Evolutionary conservation across 2,888 invertebrate genomes (phyloP).

Genomic region (Bibio marci): DNA sequence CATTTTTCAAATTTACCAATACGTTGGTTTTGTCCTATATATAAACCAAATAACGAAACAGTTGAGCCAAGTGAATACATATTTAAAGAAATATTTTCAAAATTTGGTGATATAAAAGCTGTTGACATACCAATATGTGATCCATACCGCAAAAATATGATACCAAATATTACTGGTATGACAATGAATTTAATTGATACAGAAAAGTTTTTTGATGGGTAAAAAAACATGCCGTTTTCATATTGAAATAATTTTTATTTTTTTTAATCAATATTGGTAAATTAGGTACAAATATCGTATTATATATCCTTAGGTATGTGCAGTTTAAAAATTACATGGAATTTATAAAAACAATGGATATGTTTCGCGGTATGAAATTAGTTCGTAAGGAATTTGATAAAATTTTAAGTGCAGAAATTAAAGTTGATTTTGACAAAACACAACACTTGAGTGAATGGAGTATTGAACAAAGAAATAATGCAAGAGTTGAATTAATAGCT

Average conservation of each 20-base stretch:
- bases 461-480: conserved; percentile 61
- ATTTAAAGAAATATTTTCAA: conserved; percentile 67
- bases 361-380: conserved; percentile 74
- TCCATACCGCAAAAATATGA: conserved; percentile 69
- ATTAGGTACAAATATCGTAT: not conserved
- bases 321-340: conserved; percentile 91
- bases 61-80: conserved; percentile 57
- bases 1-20: conserved; percentile 74
- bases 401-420: conserved; percentile 40
- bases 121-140: conserved; percentile 86
- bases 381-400: conserved; percentile 54
- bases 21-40: conserved; percentile 67
- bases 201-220: conserved; percentile 77
- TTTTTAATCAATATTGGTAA: conserved; percentile 3
- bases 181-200: conserved; percentile 65
- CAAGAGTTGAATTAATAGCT: conserved; percentile 55
- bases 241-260: too few species aligned
- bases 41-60: conserved; percentile 41
- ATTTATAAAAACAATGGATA: conserved; percentile 89
- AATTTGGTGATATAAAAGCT: conserved; percentile 73
- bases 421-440: conserved; percentile 84
- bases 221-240: conserved; percentile 17
- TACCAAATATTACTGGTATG: conserved; percentile 58
- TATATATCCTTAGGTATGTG: conserved; percentile 29
- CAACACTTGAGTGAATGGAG: conserved; percentile 87